Evolutionary conservation across 2,888 invertebrate species (phyloP), one percentile per base, ranked within the genome.

Genomic region (Junonia oenone): DNA sequence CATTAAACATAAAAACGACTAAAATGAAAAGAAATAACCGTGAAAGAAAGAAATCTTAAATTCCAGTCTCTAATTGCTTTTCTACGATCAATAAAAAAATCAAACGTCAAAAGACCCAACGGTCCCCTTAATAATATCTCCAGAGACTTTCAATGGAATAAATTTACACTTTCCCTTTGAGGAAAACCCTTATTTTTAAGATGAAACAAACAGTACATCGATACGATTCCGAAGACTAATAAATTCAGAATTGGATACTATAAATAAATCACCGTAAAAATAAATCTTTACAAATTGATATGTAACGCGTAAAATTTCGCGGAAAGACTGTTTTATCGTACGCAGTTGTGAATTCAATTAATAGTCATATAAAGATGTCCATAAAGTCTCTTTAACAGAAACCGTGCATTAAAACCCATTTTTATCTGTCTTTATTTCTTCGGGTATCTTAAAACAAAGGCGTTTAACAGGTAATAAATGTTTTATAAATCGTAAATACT

Each of bases 201-300:
- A 45, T 51, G 15, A 45, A 53, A 48, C 27, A 31, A 38, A 55
- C 33, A 48, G 38, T 43, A 55, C 45, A 40, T 31, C 31, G 51
- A 37, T 35, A 45, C 45, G 19, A 56, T 51, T 51, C 46, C 51
- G 45, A 53, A 53, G 55, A 8, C 45, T 47, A 48, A 58, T 54
- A 52, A 61, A 56, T 17, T 33, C 45, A 37, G 35, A 48, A 46
- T 52, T 19, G 19, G 26, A 51, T 27, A 52, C 52, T 38, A 26
- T 33, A 50, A 49, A 55, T 59, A 59, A 56, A 63, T 61, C 55
- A 26, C 29, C 51, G 45, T 55, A 43, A 49, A 46, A 49, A 61
- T 61, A 58, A 61, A 63, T 55, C 54, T 58, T 47, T 35, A 35
- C 52, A 38, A n/a, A 61, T 61, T 55, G 54, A 58, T 53, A 55